phyloP scores from a whole-genome alignment of 64 coral and sea anemone species.

The Catalaphyllia jardinei region DNA sequence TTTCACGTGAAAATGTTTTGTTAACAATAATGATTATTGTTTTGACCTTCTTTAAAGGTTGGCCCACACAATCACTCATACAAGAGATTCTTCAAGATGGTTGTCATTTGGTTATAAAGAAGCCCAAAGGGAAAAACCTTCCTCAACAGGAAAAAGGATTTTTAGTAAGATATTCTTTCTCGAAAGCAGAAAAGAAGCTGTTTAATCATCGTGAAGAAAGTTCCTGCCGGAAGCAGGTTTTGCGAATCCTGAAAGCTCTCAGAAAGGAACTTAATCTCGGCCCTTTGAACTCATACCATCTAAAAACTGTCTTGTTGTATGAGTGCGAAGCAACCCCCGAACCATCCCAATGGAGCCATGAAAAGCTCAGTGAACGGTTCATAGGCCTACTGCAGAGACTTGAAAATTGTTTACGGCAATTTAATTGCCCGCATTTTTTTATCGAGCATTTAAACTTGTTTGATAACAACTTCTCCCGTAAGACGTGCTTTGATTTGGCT shows the following conservation, averaged over 20 bases:
- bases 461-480: not conserved
- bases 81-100: slow-evolving; percentile 36
- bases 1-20: no score
- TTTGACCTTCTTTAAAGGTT: slow-evolving; percentile 2
- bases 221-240: slow-evolving; percentile 65
- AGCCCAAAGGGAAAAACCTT: slow-evolving; percentile 37
- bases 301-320: slow-evolving; percentile 77
- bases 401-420: slow-evolving; percentile 1
- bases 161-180: slow-evolving; percentile 61
- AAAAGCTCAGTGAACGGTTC: slow-evolving; percentile 25
- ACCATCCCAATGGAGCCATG: not conserved
- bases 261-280: slow-evolving; percentile 33
- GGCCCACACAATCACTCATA: slow-evolving; percentile 27
- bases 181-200: slow-evolving; percentile 60
- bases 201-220: slow-evolving; percentile 11
- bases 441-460: slow-evolving; percentile 71
- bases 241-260: slow-evolving; percentile 72
- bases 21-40: no score
- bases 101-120: slow-evolving; percentile 76
- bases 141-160: slow-evolving; percentile 3
- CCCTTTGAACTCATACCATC: slow-evolving; percentile 67
- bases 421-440: slow-evolving; percentile 71
- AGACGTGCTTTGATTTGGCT: not conserved
- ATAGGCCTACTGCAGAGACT: slow-evolving; percentile 3
- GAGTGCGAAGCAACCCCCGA: slow-evolving; percentile 48